Evolutionary conservation across 92 coral and sea anemone genomes (phyloP).

Genomic region (Zoanthus sociatus): DNA sequence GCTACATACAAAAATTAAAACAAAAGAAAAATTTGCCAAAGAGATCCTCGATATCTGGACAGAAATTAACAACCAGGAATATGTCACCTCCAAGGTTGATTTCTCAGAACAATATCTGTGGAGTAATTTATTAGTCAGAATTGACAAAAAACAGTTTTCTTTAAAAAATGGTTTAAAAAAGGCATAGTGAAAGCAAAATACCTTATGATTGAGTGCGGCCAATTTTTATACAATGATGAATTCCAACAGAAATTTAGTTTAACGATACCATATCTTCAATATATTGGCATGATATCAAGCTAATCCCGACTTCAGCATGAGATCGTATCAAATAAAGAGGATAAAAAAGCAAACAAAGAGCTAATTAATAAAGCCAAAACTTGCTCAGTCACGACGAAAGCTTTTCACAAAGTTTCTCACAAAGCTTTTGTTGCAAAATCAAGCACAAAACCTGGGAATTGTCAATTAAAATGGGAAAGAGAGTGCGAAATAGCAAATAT

Average conservation of each 20-base stretch:
- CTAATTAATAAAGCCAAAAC: background rate
- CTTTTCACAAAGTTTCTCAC: background rate
- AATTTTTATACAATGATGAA: background rate
- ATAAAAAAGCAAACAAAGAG: background rate
- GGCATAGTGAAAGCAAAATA: too few species aligned
- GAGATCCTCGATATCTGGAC: background rate
- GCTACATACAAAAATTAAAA: background rate
- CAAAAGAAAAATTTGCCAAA: background rate
- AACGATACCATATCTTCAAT: background rate
- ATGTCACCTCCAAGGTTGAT: background rate
- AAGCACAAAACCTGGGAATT: background rate
- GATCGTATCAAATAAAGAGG: background rate
- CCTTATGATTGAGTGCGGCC: background rate
- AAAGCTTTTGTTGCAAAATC: background rate
- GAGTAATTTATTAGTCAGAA: background rate
- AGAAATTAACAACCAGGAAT: background rate
- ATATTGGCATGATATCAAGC: background rate
- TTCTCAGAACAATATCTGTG: background rate
- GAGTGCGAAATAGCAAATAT: background rate
- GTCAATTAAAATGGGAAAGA: constrained; percentile 3
- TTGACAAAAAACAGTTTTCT: too few species aligned
- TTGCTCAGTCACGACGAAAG: background rate
- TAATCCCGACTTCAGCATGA: background rate
- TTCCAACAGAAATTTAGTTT: background rate
- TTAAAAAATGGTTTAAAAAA: too few species aligned